These are phyloP conservation scores for Enteromius paludinosus DNA, from an alignment of 2,797 vertebrate genomes.

Conservation along the genomic window DNA sequence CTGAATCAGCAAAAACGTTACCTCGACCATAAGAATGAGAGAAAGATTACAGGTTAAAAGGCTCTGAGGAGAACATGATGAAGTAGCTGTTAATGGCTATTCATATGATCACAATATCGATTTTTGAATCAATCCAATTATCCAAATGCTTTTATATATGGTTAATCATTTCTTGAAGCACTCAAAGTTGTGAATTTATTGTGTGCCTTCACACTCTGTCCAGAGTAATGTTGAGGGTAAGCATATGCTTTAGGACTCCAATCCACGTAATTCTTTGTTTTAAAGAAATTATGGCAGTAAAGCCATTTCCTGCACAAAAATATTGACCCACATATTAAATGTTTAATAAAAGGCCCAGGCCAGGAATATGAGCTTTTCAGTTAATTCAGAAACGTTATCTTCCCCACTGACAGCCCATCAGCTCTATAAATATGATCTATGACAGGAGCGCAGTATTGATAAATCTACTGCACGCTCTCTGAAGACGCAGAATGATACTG, in stretches of 20 bases:
- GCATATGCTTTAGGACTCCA: slow-evolving; percentile 48
- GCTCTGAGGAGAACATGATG: slow-evolving; percentile 57
- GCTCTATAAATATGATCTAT: slow-evolving; percentile 33
- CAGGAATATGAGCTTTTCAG: neutral
- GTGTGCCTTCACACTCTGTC: slow-evolving; percentile 45
- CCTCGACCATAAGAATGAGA: slow-evolving; percentile 38
- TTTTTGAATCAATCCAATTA: slow-evolving; percentile 66
- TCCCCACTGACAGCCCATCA: slow-evolving; percentile 6
- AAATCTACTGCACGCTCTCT: neutral
- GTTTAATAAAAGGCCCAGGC: slow-evolving; percentile 35
- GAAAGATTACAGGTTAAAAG: slow-evolving; percentile 65
- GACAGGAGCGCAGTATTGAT: neutral
- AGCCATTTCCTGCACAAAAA: slow-evolving; percentile 12
- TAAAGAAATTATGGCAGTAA: slow-evolving; percentile 22
- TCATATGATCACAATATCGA: slow-evolving; percentile 63
- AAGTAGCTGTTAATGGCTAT: slow-evolving; percentile 64
- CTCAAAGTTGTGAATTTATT: slow-evolving; percentile 54
- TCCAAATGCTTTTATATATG: slow-evolving; percentile 67
- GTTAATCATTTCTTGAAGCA: slow-evolving; percentile 66
- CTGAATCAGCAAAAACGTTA: slow-evolving; percentile 56
- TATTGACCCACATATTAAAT: slow-evolving; percentile 1
- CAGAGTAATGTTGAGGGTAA: slow-evolving; percentile 4
- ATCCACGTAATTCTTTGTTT: slow-evolving; percentile 40
- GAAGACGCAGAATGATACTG: neutral
- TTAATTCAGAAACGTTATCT: slow-evolving; percentile 29